phyloP scores from a whole-genome alignment of 2,113 vertebrate genomes.

The Heteronetta atricapilla region DNA sequence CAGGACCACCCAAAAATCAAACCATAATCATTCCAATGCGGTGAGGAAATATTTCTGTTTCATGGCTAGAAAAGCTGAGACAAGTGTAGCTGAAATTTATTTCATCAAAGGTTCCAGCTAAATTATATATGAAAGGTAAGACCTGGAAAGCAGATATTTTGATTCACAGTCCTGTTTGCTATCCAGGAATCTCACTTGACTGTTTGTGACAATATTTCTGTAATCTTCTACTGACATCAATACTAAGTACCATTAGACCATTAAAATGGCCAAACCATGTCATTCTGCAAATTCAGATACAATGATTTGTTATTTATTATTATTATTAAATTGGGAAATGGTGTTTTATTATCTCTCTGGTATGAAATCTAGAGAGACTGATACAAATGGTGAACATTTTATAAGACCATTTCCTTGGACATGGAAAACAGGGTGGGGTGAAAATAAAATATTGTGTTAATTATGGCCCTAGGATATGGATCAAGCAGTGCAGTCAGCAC shows the following conservation, averaged over 20 bases:
- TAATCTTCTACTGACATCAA: background rate
- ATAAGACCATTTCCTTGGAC: background rate
- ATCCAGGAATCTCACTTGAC: background rate
- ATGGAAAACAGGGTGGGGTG: background rate
- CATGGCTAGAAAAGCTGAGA: conserved; percentile 6
- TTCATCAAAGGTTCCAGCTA: conserved; percentile 10
- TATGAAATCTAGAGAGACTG: background rate
- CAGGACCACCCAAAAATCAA: too few species aligned
- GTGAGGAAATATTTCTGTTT: conserved; percentile 31
- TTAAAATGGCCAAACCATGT: background rate
- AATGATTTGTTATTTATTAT: background rate
- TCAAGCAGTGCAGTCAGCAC: background rate
- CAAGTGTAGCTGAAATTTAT: background rate
- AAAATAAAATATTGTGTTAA: background rate
- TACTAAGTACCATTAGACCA: background rate
- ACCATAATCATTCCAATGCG: background rate
- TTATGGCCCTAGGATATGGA: background rate
- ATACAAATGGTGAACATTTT: background rate
- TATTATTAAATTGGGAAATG: fast-evolving
- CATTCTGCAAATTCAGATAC: background rate
- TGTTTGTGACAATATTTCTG: background rate
- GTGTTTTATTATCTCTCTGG: background rate
- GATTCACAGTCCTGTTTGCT: background rate
- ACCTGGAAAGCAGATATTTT: background rate
- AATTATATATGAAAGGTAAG: background rate